Conservation (phyloP, 1,140 invertebrate genomes). For the Plodia interpunctella region DNA sequence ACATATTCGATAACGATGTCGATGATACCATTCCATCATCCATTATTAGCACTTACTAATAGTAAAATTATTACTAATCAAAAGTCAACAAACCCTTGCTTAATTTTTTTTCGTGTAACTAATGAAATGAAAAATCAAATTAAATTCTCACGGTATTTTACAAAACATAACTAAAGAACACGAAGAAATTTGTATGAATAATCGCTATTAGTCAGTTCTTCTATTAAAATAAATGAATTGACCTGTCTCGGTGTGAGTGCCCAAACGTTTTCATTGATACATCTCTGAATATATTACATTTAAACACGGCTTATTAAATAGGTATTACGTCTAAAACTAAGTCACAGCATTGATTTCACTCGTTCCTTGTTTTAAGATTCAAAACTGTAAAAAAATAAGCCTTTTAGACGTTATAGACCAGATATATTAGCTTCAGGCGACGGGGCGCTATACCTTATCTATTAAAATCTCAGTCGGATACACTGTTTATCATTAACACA, state of each 20-base stretch:
- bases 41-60: no score
- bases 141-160: neutral
- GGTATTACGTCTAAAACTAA: conserved; percentile 4
- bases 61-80: no score
- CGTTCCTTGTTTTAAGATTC: no score
- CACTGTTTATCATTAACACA: conserved; percentile 62
- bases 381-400: no score
- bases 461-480: conserved; percentile 57
- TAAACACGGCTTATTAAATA: conserved; percentile 24
- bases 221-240: conserved; percentile 23
- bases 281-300: conserved; percentile 23
- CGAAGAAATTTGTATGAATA: conserved; percentile 32
- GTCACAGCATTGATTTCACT: conserved; percentile 7
- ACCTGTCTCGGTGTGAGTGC: conserved; percentile 25
- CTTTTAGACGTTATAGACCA: conserved; percentile 13
- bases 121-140: no score
- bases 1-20: no score
- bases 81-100: no score
- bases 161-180: conserved; percentile 19
- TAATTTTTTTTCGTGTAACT: no score
- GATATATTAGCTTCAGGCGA: conserved; percentile 31
- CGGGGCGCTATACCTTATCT: conserved; percentile 40
- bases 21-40: no score
- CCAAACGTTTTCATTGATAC: conserved; percentile 36
- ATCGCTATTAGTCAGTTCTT: conserved; percentile 18